Evolutionary conservation across 2,113 vertebrate genomes (phyloP), one percentile per base, ranked within the genome.

Genomic region (Cercocebus atys): DNA sequence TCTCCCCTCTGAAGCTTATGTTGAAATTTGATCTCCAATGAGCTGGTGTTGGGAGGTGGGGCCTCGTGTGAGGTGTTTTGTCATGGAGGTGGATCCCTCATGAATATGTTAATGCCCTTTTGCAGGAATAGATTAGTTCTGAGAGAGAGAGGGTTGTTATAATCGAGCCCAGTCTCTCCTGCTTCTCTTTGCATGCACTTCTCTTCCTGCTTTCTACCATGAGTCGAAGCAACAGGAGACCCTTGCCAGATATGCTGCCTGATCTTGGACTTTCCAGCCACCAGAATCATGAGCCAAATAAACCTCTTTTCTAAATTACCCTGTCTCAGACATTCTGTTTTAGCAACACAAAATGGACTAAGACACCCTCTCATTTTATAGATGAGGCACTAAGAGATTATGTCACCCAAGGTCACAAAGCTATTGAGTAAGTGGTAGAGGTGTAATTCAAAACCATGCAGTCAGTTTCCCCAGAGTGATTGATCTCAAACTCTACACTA

Each of bases 381-480:
- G 70, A 40, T 2, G 20, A 87, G 47, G 47, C 75, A n/a, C n/a
- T 2, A 43, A 52, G 72, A 90, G 20, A 13, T 50, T 23, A 72
- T 45, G 83, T 87, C 61, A 78, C 45, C 38, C 8, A 47, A 72
- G 25, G 27, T 82, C 83, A 18, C 79, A 52, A 0, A n/a, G 59
- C 18, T 18, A 20, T 5, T 30, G 25, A 90, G 32, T 23, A 18
- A 70, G 45, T 23, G 68, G 68, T 59, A 75, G 50, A 76, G 35
- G 8, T 79, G 52, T n/a, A 22, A 79, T 83, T 81, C 52, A 66
- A 92, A 73, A 8, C 6, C 30, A 38, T 0, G 35, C 43, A 2
- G 0, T 57, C 81, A 57, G 72, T 22, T 25, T 64, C 22, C n/a
- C 55, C 52, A 2, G 1, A 43, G 40, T 0, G 1, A 27, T 2